Percentiles rank a stretch among this genome's conserved stretches.
Evolutionary conservation across 2,113 vertebrate species (phyloP).

Genomic region (Labeo catla): DNA sequence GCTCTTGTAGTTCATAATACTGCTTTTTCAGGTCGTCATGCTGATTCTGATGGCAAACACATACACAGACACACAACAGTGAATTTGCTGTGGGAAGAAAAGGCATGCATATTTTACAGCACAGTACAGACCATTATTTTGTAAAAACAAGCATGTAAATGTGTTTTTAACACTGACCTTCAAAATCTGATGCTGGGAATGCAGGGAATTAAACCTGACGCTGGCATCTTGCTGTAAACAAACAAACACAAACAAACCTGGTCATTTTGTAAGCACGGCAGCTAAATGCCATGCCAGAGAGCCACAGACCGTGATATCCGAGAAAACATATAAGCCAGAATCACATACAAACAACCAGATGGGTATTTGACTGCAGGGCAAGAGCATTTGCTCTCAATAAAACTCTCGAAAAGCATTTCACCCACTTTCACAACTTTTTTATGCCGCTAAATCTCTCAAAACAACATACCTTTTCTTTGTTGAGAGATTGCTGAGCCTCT

Average conservation of each 20-base stretch:
- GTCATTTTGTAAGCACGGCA: not conserved
- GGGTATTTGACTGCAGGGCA: conserved; percentile 7
- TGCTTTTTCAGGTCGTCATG: conserved; percentile 95
- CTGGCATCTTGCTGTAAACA: conserved; percentile 88
- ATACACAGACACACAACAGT: not conserved
- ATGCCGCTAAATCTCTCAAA: not conserved
- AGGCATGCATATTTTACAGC: not conserved
- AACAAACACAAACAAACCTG: conserved; percentile 43
- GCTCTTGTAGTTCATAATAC: conserved; percentile 86
- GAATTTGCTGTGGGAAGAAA: not conserved
- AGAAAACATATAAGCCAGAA: not conserved
- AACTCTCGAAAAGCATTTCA: not conserved
- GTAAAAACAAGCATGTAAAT: not conserved
- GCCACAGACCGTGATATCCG: not conserved
- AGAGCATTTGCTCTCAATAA: not conserved
- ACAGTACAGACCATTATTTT: not conserved
- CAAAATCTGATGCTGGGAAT: conserved; percentile 94
- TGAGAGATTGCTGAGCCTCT: conserved; percentile 93
- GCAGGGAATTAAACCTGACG: conserved; percentile 85
- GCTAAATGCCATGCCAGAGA: not conserved
- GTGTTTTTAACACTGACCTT: conserved; percentile 80
- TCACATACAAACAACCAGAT: conserved; percentile 18
- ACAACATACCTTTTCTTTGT: conserved; percentile 92
- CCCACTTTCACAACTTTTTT: not conserved
- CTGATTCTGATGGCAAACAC: conserved; percentile 81